Base-by-base conservation (phyloP, 2,797 vertebrate genomes). In the Cyclura pinguis region DNA sequence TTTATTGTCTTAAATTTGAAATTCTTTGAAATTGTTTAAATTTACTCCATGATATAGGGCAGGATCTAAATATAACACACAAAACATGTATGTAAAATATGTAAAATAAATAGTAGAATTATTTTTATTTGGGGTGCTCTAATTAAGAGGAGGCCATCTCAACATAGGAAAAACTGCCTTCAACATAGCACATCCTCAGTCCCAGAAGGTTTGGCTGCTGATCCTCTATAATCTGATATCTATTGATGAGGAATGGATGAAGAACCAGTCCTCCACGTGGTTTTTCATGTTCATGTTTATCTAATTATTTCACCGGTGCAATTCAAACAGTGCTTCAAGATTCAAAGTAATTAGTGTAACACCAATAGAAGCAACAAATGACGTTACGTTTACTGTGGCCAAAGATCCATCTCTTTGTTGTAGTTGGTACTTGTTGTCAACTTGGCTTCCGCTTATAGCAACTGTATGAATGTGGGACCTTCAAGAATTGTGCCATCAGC, bases 211-310 rank as follows among this genome's bases (percentile, higher is more conserved):
- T 35, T 38, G 2, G 3, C 22, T 84, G 27, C 32, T 67, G 13
- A 38, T 7, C 22, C 38, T 77, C 14, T 0, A 2, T 0, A 2
- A 3, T 69, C 92, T 62, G 62, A 92, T 92, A 78, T 0, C 67
- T 18, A 85, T 73, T 73, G 14, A 24, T 57, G 55, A 62, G 0
- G 12, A 59, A 67, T 85, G 0, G 0, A 67, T 91, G 14, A 35
- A 24, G 73, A 86, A 59, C 52, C 52, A 12, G 52, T 52, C 7
- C 52, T 1, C 4, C 50, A 6, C 0, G 29, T 47, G 42, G 42
- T 47, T 47, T 47, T 47, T 47, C 42, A 47, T 85, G 83, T 93
- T 50, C 0, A 0, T 47, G 42, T 27, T 0, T 0, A 76, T 24
- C 14, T 16, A 88, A 67, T 32, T 29, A 57, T 42, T 73, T 13